phyloP scores from a whole-genome alignment of 2,888 invertebrate genomes.

The Prosopocoilus inquinatus region DNA sequence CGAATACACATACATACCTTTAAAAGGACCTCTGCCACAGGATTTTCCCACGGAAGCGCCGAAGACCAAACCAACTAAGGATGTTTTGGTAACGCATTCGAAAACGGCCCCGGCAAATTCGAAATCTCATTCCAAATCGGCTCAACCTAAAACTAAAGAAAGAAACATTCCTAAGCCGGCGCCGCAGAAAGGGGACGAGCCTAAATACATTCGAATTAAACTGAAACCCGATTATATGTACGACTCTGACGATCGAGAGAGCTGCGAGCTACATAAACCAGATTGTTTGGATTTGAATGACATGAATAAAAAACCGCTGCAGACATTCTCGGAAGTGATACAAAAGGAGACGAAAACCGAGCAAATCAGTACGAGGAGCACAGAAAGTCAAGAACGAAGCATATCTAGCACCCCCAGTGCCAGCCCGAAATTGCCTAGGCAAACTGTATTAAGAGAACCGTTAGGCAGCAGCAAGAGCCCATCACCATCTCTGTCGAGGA shows the following conservation, averaged over 20 bases:
- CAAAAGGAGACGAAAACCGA: slow-evolving; percentile 31
- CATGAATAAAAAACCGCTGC: slow-evolving; percentile 43
- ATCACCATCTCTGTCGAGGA: slow-evolving; percentile 72
- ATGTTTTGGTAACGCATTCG: slow-evolving; percentile 20
- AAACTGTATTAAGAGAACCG: slow-evolving; percentile 34
- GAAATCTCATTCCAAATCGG: slow-evolving; percentile 7
- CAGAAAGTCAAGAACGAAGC: slow-evolving; percentile 29
- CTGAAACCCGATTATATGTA: slow-evolving; percentile 75
- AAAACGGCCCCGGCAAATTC: slow-evolving; percentile 4
- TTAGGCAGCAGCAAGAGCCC: slow-evolving; percentile 53
- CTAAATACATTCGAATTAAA: slow-evolving; percentile 65
- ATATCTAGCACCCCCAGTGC: slow-evolving; percentile 44
- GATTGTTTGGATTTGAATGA: slow-evolving; percentile 58
- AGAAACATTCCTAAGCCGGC: not conserved
- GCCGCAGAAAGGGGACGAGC: slow-evolving; percentile 34
- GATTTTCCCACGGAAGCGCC: slow-evolving; percentile 22
- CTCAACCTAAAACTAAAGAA: slow-evolving; percentile 18
- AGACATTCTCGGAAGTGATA: slow-evolving; percentile 49
- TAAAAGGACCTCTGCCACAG: slow-evolving; percentile 40
- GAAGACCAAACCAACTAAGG: slow-evolving; percentile 31
- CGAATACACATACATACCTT: slow-evolving; percentile 52
- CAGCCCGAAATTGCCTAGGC: slow-evolving; percentile 52
- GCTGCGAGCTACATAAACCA: slow-evolving; percentile 56
- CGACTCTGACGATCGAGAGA: slow-evolving; percentile 55
- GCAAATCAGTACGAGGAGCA: slow-evolving; percentile 13